A percentile compares a stretch with the other conserved stretches of the same genome.
Evolutionary conservation across 1,140 invertebrate species (phyloP).

Genomic region (Grapholita molesta): DNA sequence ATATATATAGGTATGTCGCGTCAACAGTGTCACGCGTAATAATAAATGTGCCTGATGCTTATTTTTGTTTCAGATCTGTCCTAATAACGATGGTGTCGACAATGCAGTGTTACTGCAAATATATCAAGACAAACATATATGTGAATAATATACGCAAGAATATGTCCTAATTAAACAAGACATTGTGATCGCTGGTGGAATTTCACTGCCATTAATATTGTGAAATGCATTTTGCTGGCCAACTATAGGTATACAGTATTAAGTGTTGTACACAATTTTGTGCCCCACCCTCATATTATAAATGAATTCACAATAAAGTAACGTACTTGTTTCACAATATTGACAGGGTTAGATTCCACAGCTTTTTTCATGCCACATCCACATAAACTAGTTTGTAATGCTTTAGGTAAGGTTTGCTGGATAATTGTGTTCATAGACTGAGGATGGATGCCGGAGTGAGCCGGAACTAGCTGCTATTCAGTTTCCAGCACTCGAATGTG

Average conservation of each 20-base stretch:
- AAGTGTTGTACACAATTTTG: constrained; percentile 21
- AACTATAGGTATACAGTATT: constrained; percentile 40
- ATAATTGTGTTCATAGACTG: constrained; percentile 77
- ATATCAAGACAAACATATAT: constrained; percentile 78
- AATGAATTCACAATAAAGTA: not conserved
- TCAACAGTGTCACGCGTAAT: too few relatives aligned
- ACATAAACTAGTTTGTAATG: constrained; percentile 75
- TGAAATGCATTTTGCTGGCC: constrained; percentile 20
- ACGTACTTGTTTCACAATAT: constrained; percentile 25
- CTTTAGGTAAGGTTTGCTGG: constrained; percentile 76
- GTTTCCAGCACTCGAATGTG: not conserved
- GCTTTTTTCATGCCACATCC: constrained; percentile 71
- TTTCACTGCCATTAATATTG: constrained; percentile 48
- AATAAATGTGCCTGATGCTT: too few relatives aligned
- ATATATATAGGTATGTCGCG: too few relatives aligned
- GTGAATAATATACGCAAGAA: constrained; percentile 69
- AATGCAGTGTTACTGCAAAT: constrained; percentile 46
- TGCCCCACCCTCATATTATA: constrained; percentile 3
- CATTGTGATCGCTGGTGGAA: constrained; percentile 65
- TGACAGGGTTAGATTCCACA: constrained; percentile 49
- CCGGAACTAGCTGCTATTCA: constrained; percentile 19
- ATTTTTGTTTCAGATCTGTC: constrained; percentile 65
- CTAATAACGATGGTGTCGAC: constrained; percentile 53
- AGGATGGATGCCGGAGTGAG: constrained; percentile 33
- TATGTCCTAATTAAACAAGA: constrained; percentile 56